Conservation (phyloP, 2,888 invertebrate species). For the Ariolimax columbianus region DNA sequence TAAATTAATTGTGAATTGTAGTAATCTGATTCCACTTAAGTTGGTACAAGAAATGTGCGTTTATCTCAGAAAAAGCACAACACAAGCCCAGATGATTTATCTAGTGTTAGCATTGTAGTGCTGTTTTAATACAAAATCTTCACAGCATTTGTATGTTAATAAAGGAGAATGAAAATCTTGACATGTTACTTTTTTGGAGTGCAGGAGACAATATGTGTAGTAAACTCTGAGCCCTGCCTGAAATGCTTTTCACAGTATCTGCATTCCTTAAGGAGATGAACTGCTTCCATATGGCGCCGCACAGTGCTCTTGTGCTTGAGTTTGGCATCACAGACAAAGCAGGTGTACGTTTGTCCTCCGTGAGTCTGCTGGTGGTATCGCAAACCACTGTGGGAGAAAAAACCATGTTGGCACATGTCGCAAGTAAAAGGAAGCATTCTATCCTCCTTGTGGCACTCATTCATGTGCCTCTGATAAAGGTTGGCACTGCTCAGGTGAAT, state of each 20-base stretch:
- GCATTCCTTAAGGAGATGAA: constrained; percentile 46
- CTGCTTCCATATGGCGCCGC: constrained; percentile 43
- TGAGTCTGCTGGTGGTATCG: constrained; percentile 37
- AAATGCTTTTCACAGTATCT: constrained; percentile 44
- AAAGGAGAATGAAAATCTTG: neutral
- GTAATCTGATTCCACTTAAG: neutral
- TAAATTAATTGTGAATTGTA: constrained; percentile 30
- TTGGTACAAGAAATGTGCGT: neutral
- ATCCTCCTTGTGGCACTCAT: constrained; percentile 40
- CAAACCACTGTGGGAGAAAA: constrained; percentile 41
- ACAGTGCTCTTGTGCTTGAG: constrained; percentile 44
- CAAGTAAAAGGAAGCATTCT: constrained; percentile 50
- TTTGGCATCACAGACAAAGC: constrained; percentile 42
- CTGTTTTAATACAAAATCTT: neutral
- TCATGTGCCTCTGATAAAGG: constrained; percentile 47
- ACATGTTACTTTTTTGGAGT: constrained; percentile 26
- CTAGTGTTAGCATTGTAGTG: neutral
- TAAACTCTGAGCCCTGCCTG: constrained; percentile 46
- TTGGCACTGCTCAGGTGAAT: constrained; percentile 10
- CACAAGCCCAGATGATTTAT: no score
- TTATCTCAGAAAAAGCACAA: neutral
- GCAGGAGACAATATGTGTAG: constrained; percentile 44
- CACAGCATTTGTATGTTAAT: neutral
- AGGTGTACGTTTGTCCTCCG: constrained; percentile 19
- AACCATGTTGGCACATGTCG: constrained; percentile 44